These are phyloP conservation scores for Cassiopea xamachana DNA, from an alignment of 30 jellyfish, hydroid and myxozoan species.

Conservation along the genomic window DNA sequence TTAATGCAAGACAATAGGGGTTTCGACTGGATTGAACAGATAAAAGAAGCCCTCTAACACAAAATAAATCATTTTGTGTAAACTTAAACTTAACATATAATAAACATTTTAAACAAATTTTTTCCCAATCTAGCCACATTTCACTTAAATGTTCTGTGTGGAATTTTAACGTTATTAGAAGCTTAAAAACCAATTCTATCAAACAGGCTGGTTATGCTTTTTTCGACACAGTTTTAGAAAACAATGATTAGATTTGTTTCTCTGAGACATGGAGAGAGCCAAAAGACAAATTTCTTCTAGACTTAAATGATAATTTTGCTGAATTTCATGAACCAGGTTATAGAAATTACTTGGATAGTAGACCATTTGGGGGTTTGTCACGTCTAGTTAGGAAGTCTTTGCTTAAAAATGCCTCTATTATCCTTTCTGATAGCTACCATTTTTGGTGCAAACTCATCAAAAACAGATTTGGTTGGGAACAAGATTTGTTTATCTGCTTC, in stretches of 20 bases:
- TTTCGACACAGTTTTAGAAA: constrained; percentile 14
- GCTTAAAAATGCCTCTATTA: constrained; percentile 6
- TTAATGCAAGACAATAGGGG: constrained; percentile 12
- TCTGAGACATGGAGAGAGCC: constrained; percentile 60
- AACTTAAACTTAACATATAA: not conserved
- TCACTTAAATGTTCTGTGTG: constrained; percentile 4
- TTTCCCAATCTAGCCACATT: not conserved
- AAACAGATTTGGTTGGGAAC: not conserved
- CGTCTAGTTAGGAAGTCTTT: constrained; percentile 25
- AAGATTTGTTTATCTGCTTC: not conserved
- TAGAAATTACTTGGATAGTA: not conserved
- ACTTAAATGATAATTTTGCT: constrained; percentile 14
- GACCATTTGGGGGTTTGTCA: constrained; percentile 52
- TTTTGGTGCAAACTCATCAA: constrained; percentile 34
- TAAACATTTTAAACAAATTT: not conserved
- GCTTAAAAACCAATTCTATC: not conserved
- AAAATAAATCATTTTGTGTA: not conserved
- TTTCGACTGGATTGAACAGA: not conserved
- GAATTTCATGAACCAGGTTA: constrained; percentile 27
- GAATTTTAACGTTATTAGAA: constrained; percentile 27
- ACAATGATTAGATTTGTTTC: constrained; percentile 31
- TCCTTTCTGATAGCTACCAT: constrained; percentile 16
- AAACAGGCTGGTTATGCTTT: constrained; percentile 10
- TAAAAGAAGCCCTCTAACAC: not conserved
- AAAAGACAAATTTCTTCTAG: not conserved